Evolutionary conservation across 2,113 vertebrate genomes (phyloP), one percentile per base, ranked within the genome.

Genomic region (Echinops telfairi): DNA sequence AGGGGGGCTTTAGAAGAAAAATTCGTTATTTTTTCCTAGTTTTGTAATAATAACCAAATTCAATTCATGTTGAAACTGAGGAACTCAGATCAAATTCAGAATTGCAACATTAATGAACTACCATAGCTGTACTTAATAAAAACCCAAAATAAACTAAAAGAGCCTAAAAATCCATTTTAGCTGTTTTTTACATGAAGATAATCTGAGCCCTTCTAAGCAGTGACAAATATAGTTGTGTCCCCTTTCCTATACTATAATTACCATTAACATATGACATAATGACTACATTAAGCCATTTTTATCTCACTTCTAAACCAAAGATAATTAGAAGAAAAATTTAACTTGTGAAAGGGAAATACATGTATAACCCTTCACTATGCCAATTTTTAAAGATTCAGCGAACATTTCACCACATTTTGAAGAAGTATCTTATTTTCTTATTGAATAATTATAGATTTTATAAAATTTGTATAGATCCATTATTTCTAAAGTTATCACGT

Each of bases 291-390:
- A 6, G 58, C 6, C 7, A 40, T 64, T 83, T 90, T 53, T 19
- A 77, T 66, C 17, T 91, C 40, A 79, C 25, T 20, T 8, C 2
- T 95, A 95, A 92, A 71, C 20, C 29, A 92, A 23, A 19, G 36
- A 64, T 43, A 89, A 86, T 73, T 76, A 83, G 10, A 20, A 80
- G n/a, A n/a, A 94, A 92, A 73, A 1, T 70, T 87, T 62, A 83
- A 53, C 47, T 53, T 53, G 47, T 53, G 47, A 53, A 71, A 78
- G 16, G 84, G 23, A 58, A 62, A 82, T 11, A 40, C 14, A 60
- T 1, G 40, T 20, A 43, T 12, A 91, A 36, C 6, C 81, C 11
- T 23, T 47, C 31, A 64, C 64, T 15, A 31, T 80, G 78, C 2
- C 3, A 78, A 11, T 27, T 57, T 92, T 83, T 70, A 73, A 31